Conservation (phyloP, 30 jellyfish, hydroid and myxozoan genomes). For the Hydra vulgaris region DNA sequence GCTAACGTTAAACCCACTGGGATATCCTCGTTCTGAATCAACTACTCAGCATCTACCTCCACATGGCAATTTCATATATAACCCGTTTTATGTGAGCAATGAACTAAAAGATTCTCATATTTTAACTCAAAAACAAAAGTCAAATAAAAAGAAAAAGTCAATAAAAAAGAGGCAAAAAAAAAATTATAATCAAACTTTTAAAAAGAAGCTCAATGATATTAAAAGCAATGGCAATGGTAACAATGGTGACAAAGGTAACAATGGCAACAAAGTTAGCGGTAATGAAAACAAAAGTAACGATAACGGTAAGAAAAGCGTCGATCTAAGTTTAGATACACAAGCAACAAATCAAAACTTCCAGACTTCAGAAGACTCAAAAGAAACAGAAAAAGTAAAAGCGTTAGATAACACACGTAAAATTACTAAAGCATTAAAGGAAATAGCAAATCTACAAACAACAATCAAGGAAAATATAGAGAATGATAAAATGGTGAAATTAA, state of each 20-base stretch:
- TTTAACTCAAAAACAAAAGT: background rate
- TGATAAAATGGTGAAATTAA: background rate
- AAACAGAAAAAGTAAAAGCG: background rate
- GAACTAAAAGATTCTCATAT: background rate
- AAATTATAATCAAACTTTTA: no score
- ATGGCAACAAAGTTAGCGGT: background rate
- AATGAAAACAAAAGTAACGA: background rate
- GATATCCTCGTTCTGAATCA: background rate
- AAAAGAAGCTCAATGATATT: no score
- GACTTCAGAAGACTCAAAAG: background rate
- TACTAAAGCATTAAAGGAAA: background rate
- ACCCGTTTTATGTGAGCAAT: background rate
- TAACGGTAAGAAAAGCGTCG: background rate
- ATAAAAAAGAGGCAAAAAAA: no score
- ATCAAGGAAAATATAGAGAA: background rate
- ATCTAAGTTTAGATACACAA: background rate
- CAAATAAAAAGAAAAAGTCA: background rate
- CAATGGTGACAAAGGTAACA: background rate
- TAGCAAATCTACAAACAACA: background rate
- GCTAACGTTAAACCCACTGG: background rate
- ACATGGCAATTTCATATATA: background rate
- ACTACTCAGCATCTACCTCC: background rate
- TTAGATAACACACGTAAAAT: background rate
- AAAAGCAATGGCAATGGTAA: background rate
- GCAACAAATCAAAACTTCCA: background rate